Evolutionary conservation across 2,797 vertebrate species (phyloP).

Genomic region (Nannoperca australis): DNA sequence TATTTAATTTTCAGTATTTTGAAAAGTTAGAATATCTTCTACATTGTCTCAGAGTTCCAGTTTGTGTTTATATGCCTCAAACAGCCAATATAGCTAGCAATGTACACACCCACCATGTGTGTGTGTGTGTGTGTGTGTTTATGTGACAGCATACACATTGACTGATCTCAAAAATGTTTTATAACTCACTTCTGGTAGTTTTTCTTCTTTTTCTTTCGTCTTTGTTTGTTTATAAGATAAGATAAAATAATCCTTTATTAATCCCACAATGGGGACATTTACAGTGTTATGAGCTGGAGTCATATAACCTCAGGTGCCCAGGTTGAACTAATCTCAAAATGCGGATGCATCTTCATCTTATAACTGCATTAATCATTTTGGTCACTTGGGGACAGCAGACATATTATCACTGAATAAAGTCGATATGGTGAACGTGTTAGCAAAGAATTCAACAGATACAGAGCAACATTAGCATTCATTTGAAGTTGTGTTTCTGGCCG

Average conservation of each 20-base stretch:
- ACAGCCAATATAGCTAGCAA: not conserved
- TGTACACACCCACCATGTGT: not conserved
- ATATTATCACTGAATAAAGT: not conserved
- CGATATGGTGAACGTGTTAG: no score
- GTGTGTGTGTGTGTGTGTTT: not conserved
- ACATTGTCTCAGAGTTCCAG: not conserved
- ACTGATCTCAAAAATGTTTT: not conserved
- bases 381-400: not conserved
- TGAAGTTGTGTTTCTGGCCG: no score
- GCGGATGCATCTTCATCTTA: not conserved
- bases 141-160: not conserved
- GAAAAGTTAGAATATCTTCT: conserved; percentile 6
- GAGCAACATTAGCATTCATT: no score
- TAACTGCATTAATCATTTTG: not conserved
- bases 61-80: conserved; percentile 3
- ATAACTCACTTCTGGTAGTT: not conserved
- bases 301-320: not conserved
- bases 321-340: not conserved
- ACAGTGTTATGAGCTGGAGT: not conserved
- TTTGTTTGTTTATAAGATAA: not conserved
- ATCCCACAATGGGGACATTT: no score
- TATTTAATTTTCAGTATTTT: conserved; percentile 1
- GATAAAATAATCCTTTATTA: no score
- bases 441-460: no score
- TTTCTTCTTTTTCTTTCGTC: not conserved